These are phyloP conservation scores for Patella pellucida DNA, from an alignment of 2,888 invertebrate species.

Conservation along the genomic window DNA sequence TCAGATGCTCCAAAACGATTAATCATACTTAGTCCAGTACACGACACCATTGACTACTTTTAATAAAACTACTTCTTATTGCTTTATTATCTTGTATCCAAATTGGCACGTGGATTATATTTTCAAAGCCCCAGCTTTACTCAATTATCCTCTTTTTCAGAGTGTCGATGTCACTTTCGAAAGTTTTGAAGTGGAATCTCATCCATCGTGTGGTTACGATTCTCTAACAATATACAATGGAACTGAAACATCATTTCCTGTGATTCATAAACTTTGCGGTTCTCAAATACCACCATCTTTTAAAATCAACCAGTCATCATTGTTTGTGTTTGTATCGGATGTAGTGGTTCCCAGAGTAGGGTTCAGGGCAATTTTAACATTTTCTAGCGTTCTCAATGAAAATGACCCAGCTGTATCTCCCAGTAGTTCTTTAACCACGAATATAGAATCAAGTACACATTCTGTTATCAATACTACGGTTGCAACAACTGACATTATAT, in stretches of 20 bases:
- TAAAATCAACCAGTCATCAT: background rate
- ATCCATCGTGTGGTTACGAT: slow-evolving; percentile 27
- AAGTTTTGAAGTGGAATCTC: slow-evolving; percentile 29
- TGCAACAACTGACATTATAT: background rate
- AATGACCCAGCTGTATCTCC: background rate
- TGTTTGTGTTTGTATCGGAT: slow-evolving; percentile 28
- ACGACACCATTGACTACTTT: too few relatives aligned
- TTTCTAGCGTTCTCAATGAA: background rate
- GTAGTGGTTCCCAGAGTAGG: slow-evolving; percentile 25
- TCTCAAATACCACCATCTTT: background rate
- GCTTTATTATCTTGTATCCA: background rate
- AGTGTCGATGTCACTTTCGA: slow-evolving; percentile 23
- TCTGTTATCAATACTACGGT: background rate
- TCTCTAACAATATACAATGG: slow-evolving; percentile 26
- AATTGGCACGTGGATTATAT: background rate
- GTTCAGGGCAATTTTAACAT: slow-evolving; percentile 23
- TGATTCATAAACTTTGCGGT: slow-evolving; percentile 31
- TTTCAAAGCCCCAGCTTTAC: background rate
- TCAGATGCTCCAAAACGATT: too few relatives aligned
- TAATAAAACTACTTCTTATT: too few relatives aligned
- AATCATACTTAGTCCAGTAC: too few relatives aligned
- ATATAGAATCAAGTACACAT: background rate
- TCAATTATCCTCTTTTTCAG: slow-evolving; percentile 19
- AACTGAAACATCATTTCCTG: background rate
- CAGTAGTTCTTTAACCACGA: background rate